Evolutionary conservation across 2,113 vertebrate genomes (phyloP), one percentile per base, ranked within the genome.

Genomic region (Elanoides forficatus): DNA sequence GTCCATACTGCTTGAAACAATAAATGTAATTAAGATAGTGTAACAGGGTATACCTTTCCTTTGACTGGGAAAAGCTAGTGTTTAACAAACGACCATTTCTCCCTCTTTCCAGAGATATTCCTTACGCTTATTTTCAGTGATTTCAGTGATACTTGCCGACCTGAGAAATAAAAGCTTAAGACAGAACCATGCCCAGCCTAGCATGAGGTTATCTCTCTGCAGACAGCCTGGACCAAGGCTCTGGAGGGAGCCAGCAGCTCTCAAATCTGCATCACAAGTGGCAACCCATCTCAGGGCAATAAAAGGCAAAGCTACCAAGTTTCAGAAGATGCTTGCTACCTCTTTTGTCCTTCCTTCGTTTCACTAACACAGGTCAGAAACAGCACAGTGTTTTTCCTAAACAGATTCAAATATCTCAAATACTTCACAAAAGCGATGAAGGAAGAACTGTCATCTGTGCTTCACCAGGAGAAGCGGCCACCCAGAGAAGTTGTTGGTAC

Each of bases 201-300:
- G 82, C 50, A 7, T 5, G 58, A 67, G 47, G 59, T 42, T 38
- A 7, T 12, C 17, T 4, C 70, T 45, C 42, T 9, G 55, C 26
- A 4, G 50, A 7, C 27, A 34, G 63, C 76, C 81, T 19, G 71
- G 62, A 21, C 65, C 6, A 2, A 62, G 63, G 80, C 60, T 80
- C 60, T 10, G 32, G 48, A 71, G 43, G 56, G 60, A 56, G 15
- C 19, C 13, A 4, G 7, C n/a, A 30, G 59, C 55, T 6, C 67
- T 17, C 86, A 11, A 6, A 45, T 3, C 75, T 43, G 30, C 72
- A 63, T 13, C 74, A 4, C 50, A 12, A 34, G n/a, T 0, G 14
- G 34, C 22, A 19, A 1, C 45, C 11, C 1, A 0, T 18, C 72
- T 53, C n/a, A 13, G 8, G 74, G 47, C 34, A 27, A 13, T 0